Conservation (phyloP, 2,113 vertebrate species). For the Oxyura jamaicensis region DNA sequence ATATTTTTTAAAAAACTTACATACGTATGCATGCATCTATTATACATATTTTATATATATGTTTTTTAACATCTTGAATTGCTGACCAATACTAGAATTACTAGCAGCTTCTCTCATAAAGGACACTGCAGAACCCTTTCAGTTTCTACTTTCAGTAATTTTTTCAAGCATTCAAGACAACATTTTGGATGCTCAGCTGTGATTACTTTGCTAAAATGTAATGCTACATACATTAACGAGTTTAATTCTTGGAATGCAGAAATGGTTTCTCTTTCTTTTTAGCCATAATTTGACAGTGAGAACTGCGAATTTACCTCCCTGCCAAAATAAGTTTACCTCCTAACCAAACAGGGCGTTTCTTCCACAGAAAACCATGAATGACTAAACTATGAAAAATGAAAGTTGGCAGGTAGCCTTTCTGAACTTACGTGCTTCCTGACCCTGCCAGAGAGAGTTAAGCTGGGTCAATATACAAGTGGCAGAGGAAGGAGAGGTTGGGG, state of each 20-base stretch:
- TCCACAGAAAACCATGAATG: conserved; percentile 59
- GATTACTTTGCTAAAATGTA: conserved; percentile 73
- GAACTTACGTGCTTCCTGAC: conserved; percentile 53
- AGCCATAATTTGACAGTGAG: conserved; percentile 67
- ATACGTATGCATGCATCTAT: neutral
- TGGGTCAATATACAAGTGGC: conserved; percentile 10
- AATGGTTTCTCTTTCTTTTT: conserved; percentile 72
- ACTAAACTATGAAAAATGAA: conserved; percentile 59
- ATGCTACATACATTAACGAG: conserved; percentile 74
- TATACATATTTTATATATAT: neutral
- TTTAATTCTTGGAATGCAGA: conserved; percentile 73
- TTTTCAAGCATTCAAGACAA: conserved; percentile 53
- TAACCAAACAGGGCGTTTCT: conserved; percentile 61
- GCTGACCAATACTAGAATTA: conserved; percentile 31
- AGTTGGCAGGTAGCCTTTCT: conserved; percentile 55
- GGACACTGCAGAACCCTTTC: conserved; percentile 33
- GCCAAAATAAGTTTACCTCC: conserved; percentile 71
- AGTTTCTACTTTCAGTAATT: conserved; percentile 44
- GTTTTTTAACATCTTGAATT: neutral
- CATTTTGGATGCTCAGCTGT: conserved; percentile 72
- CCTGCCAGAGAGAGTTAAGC: conserved; percentile 47
- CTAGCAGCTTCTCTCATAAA: conserved; percentile 29
- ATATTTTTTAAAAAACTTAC: neutral
- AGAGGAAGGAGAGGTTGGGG: neutral
- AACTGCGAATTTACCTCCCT: conserved; percentile 59